Base-by-base conservation (phyloP, 2,113 vertebrate genomes). In the Cyanoliseus patagonus region DNA sequence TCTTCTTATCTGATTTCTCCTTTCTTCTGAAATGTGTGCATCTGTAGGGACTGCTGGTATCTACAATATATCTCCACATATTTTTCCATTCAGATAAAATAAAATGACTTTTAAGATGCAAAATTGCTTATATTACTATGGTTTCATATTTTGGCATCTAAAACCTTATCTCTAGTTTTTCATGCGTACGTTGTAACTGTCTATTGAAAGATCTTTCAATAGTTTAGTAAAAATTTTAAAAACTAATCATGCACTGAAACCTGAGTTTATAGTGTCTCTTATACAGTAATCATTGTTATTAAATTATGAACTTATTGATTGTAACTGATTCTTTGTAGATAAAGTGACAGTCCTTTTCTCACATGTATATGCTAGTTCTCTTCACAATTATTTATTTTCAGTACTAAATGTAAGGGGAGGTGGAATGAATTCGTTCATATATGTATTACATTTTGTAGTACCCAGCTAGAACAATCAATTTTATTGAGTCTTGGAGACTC, bases 31-130 rank as follows among this genome's bases (percentile, higher is more conserved):
- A 73, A 23, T 44, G 5, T 13, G 35, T 41, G 39, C 35, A 44
- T 83, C 76, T 82, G 15, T 39, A 83, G n/a, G 33, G 74, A 57
- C 25, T 72, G 46, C 8, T 57, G 74, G 8, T 44, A 49, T 17
- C 47, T 42, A 11, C 11, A 0, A 63, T 44, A 4, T 1, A 15
- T 19, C 18, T 52, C 57, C 20, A 1, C 3, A 6, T n/a, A 15
- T 20, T 52, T 81, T 85, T 85, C 42, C 22, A 9, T 28, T 46
- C 23, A 13, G 33, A 47, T 52, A 44, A 70, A 78, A 93, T 41
- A 46, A 81, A 91, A 51, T 17, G 8, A n/a, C 11, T 81, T 62
- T 61, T 10, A 66, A 80, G 42, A 9, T 53, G n/a, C 27, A 42
- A 72, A 84, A 59, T 64, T 52, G 12, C 41, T 51, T n/a, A 39